Conservation (phyloP, 2,888 invertebrate genomes). For the Dicycla oo region DNA sequence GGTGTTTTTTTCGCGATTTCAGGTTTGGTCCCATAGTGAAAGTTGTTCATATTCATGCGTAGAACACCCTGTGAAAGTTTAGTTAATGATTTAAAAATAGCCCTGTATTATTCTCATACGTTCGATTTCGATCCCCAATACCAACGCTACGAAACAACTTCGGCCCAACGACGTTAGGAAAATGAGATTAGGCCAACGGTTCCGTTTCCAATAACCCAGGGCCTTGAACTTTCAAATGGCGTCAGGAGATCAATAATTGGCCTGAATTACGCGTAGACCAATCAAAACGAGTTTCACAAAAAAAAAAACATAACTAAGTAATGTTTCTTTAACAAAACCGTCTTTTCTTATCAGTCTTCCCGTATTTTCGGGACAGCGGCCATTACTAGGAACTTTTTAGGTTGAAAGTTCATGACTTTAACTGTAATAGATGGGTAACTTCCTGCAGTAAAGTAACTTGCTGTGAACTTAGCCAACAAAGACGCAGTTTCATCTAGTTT, state of each 20-base stretch:
- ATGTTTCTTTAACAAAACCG: constrained; percentile 5
- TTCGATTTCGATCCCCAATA: constrained; percentile 5
- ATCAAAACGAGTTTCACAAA: neutral
- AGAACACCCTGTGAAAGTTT: too few species aligned
- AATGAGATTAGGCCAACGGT: constrained; percentile 41
- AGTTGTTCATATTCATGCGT: too few species aligned
- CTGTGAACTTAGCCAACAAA: constrained; percentile 9
- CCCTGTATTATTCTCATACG: constrained; percentile 12
- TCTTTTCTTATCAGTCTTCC: constrained; percentile 11
- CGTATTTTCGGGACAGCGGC: constrained; percentile 6
- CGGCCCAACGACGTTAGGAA: constrained; percentile 31
- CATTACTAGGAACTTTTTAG: constrained; percentile 25
- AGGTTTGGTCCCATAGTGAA: too few species aligned
- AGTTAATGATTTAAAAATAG: too few species aligned
- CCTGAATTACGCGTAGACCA: constrained; percentile 26
- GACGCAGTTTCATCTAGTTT: constrained; percentile 2
- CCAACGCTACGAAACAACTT: constrained; percentile 20
- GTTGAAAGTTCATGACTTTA: constrained; percentile 16
- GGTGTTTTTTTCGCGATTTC: too few species aligned
- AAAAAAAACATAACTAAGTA: too few species aligned
- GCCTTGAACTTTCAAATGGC: constrained; percentile 43
- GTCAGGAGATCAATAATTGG: constrained; percentile 43
- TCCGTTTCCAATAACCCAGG: constrained; percentile 26
- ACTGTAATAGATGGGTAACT: constrained; percentile 15
- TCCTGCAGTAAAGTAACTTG: constrained; percentile 25